Base-by-base conservation (phyloP, 2,797 vertebrate species). In the Scomberomorus guttatus region DNA sequence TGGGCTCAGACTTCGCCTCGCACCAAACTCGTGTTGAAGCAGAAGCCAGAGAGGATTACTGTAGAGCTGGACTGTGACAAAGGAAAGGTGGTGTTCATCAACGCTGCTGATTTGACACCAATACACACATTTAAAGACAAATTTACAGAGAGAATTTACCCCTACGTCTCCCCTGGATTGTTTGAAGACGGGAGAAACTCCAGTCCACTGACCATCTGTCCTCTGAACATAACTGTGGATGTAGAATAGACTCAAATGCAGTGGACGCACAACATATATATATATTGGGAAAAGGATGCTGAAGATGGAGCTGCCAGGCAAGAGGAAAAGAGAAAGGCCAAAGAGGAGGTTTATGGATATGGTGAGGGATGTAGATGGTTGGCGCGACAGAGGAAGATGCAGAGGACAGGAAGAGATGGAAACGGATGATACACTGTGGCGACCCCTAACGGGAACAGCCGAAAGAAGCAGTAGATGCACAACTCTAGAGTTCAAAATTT, bases 31-130 rank as follows among this genome's bases (percentile, higher is more conserved):
- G 1, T 2, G 1, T 20, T 94, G 66, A 95, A 92, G 80, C 85
- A 84, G 17, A 90, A 75, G 32, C 92, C 88, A 0, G 60, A 87
- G 50, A 90, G 24, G 73, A 90, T 95, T n/a, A 93, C 86, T 1
- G 72, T 95, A 0, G 85, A 93, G 73, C 77, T 95, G 82, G 93
- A 95, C 79, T 93, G 77, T 7, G 86, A 92, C 18, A 93, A 78
- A 73, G 94, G 94, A 54, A 95, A 93, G 72, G 91, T 95, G 0
- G 42, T 57, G 5, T 95, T 95, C 77, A 69, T 80, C 55, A 93
- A 92, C 10, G 25, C 83, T 2, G 59, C 4, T 0, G 77, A 94
- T 66, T 78, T 29, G 17, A 81, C 84, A 1, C 61, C 15, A 24
- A 93, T 95, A 37, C 64, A 95, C 79, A 71, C 66, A 0, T 95